Conservation (phyloP, 2,888 invertebrate genomes). For the Oeneis ivallda region DNA sequence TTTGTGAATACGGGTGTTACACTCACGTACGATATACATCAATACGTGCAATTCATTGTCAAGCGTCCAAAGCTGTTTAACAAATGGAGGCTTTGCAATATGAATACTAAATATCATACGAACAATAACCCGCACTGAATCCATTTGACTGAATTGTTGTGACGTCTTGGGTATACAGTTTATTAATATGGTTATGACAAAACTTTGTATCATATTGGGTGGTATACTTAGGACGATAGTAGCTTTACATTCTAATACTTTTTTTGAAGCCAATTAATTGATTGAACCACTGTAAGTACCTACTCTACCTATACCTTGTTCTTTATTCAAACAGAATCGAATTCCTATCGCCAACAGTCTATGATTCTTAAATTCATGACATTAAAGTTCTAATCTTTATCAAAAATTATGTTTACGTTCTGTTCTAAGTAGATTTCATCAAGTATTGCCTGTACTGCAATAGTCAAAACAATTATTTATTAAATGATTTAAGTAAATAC, state of each 20-base stretch:
- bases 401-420: too few species aligned
- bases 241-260: neutral
- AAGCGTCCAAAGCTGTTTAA: conserved; percentile 22
- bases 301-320: too few species aligned
- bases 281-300: neutral
- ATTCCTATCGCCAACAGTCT: too few species aligned
- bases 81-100: conserved; percentile 23
- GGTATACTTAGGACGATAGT: conserved; percentile 13
- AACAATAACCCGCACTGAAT: conserved; percentile 31
- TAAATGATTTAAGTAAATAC: too few species aligned
- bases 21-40: conserved; percentile 6
- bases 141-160: conserved; percentile 20
- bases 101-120: conserved; percentile 28
- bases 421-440: too few species aligned
- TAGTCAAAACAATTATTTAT: too few species aligned
- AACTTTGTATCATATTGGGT: neutral
- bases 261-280: neutral
- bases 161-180: conserved; percentile 22
- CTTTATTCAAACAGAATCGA: too few species aligned
- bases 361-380: too few species aligned
- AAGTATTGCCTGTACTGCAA: too few species aligned
- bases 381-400: too few species aligned
- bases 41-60: conserved; percentile 19
- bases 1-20: too few species aligned
- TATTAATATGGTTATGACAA: conserved; percentile 11